phyloP scores from a whole-genome alignment of 2,888 invertebrate genomes.

The Chelonus formosanus region DNA sequence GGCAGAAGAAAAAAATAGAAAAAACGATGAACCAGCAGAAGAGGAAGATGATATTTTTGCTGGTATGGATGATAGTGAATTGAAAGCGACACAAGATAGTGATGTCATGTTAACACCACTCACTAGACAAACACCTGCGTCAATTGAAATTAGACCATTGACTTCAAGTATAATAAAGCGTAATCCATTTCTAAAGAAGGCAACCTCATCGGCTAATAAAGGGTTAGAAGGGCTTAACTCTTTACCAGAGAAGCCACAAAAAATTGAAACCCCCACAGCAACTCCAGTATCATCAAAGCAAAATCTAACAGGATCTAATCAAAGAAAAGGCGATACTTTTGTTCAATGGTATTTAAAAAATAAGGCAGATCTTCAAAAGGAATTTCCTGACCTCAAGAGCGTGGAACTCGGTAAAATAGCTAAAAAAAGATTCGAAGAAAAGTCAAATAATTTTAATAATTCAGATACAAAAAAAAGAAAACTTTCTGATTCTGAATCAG shows the following conservation, averaged over 20 bases:
- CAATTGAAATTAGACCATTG: constrained; percentile 56
- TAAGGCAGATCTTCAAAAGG: constrained; percentile 68
- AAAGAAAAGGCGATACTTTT: constrained; percentile 67
- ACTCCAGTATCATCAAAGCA: constrained; percentile 42
- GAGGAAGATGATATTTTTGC: constrained; percentile 47
- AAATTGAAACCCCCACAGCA: constrained; percentile 32
- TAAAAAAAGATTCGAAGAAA: constrained; percentile 67
- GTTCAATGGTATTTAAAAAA: constrained; percentile 72
- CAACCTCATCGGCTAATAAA: constrained; percentile 48
- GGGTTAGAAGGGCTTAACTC: constrained; percentile 48
- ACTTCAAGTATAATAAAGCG: constrained; percentile 51
- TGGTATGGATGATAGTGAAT: constrained; percentile 43
- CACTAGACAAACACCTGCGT: constrained; percentile 41
- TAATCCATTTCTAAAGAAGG: constrained; percentile 67
- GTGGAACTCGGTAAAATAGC: constrained; percentile 70
- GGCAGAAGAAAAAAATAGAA: constrained; percentile 54
- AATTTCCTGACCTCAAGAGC: constrained; percentile 68
- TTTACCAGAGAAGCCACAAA: constrained; percentile 53
- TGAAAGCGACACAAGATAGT: constrained; percentile 35
- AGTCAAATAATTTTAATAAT: constrained; percentile 25
- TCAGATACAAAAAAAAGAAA: constrained; percentile 53
- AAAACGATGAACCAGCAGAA: constrained; percentile 47
- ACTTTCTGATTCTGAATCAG: constrained; percentile 42
- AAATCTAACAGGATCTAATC: constrained; percentile 48
- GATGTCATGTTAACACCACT: constrained; percentile 46